These are phyloP conservation scores for Metallyticus violacea DNA, from an alignment of 2,888 invertebrate species.

Conservation along the genomic window DNA sequence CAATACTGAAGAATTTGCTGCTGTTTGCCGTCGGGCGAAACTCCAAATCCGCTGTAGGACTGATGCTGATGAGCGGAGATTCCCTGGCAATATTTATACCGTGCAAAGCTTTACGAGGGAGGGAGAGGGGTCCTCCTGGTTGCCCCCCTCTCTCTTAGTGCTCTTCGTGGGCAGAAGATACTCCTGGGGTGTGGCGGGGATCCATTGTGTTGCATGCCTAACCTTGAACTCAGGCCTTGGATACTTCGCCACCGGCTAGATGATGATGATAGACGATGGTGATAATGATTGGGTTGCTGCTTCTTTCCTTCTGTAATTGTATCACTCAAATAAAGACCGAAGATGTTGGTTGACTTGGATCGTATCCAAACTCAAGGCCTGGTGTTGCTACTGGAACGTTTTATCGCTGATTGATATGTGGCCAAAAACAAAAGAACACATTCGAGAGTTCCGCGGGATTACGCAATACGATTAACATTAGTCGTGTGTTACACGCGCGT, in stretches of 20 bases:
- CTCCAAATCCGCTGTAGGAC: neutral
- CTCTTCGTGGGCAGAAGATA: neutral
- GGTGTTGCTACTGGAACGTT: neutral
- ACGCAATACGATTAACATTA: neutral
- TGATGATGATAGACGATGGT: neutral
- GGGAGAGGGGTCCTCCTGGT: neutral
- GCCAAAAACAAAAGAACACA: neutral
- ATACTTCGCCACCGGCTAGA: neutral
- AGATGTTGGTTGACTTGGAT: neutral
- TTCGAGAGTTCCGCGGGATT: neutral
- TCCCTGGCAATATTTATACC: neutral
- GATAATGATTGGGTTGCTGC: neutral
- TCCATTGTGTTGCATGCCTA: neutral
- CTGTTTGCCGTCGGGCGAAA: neutral
- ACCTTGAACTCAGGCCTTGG: neutral
- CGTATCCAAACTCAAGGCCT: neutral
- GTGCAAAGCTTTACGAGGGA: neutral
- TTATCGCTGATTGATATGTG: neutral
- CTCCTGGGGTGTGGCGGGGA: neutral
- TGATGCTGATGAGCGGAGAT: neutral
- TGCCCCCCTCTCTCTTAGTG: neutral
- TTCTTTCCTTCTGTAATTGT: neutral
- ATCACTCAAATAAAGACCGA: neutral
- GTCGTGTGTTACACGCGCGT: neutral
- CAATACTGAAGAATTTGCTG: neutral